Evolutionary conservation across 2,888 invertebrate genomes (phyloP), one percentile per base, ranked within the genome.

Genomic region (Pachliopta kotzebuea): DNA sequence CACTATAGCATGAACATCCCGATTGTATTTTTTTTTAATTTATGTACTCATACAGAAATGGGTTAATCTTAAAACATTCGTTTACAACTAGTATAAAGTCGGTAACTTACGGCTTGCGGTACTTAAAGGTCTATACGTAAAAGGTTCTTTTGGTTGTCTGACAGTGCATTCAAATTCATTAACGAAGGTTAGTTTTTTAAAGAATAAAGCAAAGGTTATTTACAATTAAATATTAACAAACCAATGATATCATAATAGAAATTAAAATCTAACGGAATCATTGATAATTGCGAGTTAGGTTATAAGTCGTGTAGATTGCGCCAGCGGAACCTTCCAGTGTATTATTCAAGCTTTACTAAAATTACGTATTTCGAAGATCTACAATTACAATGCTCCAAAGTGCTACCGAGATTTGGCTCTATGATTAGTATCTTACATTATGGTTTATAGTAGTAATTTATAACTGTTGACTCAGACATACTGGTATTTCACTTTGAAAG

Each of bases 321-420:
- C 65, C 57, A 45, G 42, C 56, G 1, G 56, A 24, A 11, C 53
- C 45, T 60, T 60, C 63, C 37, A 60, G 7, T 53, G 31, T 61
- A 61, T 60, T 52, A 65, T 65, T 60, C 53, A 23, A 53, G 52
- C 60, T 60, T 65, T 65, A 61, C 56, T 14, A 42, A 60, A 65
- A 65, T 84, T 81, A 81, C 79, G 76, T 74, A 78, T 73, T 76
- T 73, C 76, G 76, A 80, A 77, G 80, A 79, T 77, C 77, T 73
- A 74, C 78, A 82, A 85, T 85, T 84, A 86, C 73, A 79, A 71
- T 70, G 72, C 42, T 17, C n/a, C 45, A 42, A 29, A 60, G 26
- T 70, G 56, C 67, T 69, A 79, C 79, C 78, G 81, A 73, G 74
- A 71, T 70, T 73, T 71, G 68, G 73, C 77, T 78, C 76, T 83